Evolutionary conservation across 2,113 vertebrate genomes (phyloP).

Genomic region (Galemys pyrenaicus): DNA sequence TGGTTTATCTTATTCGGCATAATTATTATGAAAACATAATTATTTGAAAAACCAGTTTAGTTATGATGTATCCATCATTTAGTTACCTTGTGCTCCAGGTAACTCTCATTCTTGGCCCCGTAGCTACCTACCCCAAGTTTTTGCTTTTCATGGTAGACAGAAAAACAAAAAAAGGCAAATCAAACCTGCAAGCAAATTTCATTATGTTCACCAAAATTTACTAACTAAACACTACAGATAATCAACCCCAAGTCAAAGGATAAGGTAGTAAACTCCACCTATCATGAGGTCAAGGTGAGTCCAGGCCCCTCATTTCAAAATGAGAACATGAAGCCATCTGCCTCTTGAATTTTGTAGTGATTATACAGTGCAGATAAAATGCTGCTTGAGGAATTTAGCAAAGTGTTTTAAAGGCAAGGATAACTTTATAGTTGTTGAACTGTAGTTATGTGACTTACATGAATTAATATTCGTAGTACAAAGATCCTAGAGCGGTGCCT

Average conservation of each 20-base stretch:
- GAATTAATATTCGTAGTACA: background rate
- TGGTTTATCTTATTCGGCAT: background rate
- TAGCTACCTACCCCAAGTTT: background rate
- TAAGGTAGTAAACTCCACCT: background rate
- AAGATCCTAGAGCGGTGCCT: background rate
- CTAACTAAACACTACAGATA: background rate
- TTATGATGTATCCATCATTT: background rate
- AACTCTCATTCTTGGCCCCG: background rate
- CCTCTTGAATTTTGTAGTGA: background rate
- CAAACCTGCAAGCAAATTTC: background rate
- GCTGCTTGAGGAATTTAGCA: background rate
- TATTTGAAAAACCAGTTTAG: background rate
- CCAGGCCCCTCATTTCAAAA: background rate
- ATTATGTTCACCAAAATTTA: background rate
- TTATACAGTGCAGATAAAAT: background rate
- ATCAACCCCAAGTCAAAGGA: background rate
- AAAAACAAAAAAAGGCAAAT: background rate
- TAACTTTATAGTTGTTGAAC: background rate
- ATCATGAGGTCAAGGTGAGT: background rate
- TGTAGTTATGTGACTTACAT: background rate
- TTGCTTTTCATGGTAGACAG: background rate
- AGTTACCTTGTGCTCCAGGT: background rate
- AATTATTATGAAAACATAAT: background rate
- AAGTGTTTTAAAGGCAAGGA: background rate
- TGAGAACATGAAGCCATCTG: background rate